Conservation (phyloP, 2,888 invertebrate species). For the Cantharis rustica region DNA sequence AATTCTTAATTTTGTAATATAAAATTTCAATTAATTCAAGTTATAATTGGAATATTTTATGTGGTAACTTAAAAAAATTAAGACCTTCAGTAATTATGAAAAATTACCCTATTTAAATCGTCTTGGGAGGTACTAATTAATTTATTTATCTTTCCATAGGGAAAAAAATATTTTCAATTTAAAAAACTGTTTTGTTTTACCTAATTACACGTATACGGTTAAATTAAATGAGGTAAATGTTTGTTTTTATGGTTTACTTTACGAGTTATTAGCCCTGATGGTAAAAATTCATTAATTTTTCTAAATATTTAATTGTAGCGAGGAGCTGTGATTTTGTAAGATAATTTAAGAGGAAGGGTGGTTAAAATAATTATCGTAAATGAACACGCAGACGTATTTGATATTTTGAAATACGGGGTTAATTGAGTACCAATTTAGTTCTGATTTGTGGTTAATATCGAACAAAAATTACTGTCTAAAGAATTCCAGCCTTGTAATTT, state of each 20-base stretch:
- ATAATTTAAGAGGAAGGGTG: not conserved
- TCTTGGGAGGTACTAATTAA: slow-evolving; percentile 45
- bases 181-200: not conserved
- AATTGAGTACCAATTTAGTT: not conserved
- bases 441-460: not conserved
- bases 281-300: not conserved
- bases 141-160: slow-evolving; percentile 34
- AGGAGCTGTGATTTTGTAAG: not conserved
- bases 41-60: not conserved
- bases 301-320: not conserved
- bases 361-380: not conserved
- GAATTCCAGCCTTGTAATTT: not conserved
- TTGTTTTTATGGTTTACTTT: not conserved
- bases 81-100: slow-evolving; percentile 26
- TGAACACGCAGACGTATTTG: not conserved
- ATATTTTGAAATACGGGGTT: not conserved
- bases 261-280: not conserved
- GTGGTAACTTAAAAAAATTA: not conserved
- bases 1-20: not conserved
- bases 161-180: not conserved
- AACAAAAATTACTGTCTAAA: not conserved
- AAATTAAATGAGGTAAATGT: not conserved
- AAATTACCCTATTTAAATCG: slow-evolving; percentile 38
- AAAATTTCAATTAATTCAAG: not conserved
- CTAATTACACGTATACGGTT: not conserved